Evolutionary conservation across 2,888 invertebrate genomes (phyloP).

Genomic region (Lysandra coridon): DNA sequence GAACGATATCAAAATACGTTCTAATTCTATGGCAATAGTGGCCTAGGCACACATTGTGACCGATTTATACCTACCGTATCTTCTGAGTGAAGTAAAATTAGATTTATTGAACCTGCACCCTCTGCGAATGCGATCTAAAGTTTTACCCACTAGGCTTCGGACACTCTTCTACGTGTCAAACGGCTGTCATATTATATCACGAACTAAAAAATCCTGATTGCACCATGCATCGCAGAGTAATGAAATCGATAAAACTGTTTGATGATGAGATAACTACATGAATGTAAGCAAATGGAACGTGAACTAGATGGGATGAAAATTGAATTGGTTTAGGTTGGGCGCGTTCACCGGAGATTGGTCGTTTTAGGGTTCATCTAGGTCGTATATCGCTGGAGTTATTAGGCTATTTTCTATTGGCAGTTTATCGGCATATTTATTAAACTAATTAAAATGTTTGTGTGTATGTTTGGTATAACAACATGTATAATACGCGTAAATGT

Average conservation of each 20-base stretch:
- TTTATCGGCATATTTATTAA: background rate
- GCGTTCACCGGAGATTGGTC: slow-evolving; percentile 21
- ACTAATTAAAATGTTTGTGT: background rate
- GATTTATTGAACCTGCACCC: too few relatives aligned
- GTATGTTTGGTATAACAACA: background rate
- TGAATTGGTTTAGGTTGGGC: slow-evolving; percentile 23
- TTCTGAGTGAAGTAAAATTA: too few relatives aligned
- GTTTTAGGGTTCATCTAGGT: slow-evolving; percentile 17
- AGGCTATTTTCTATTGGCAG: background rate
- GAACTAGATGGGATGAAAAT: slow-evolving; percentile 24
- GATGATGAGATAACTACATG: slow-evolving; percentile 15
- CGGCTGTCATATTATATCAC: too few relatives aligned
- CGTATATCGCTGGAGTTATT: background rate
- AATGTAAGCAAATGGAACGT: slow-evolving; percentile 11
- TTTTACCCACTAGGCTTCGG: too few relatives aligned
- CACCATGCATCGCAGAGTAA: background rate
- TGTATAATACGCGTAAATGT: background rate
- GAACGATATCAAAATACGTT: too few relatives aligned
- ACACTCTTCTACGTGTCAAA: too few relatives aligned
- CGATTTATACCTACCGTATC: too few relatives aligned
- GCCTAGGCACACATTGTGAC: too few relatives aligned
- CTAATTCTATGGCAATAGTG: too few relatives aligned
- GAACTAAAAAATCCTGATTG: background rate
- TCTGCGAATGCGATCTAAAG: too few relatives aligned
- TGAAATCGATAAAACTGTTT: slow-evolving; percentile 7